phyloP scores from a whole-genome alignment of 2,113 vertebrate genomes.

The Heptranchias perlo region DNA sequence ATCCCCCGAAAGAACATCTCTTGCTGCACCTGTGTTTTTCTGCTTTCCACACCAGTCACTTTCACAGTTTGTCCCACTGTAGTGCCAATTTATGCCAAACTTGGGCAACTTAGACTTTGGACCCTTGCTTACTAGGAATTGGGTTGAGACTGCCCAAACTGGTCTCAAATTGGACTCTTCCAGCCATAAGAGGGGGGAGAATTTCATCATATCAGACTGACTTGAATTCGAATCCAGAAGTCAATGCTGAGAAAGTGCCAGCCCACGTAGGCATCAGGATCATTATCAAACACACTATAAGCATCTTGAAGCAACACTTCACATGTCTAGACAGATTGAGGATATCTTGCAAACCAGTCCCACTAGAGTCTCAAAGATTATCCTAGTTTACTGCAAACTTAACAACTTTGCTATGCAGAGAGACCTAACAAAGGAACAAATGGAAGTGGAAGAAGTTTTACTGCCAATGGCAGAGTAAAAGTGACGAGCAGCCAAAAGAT shows the following conservation, averaged over 20 bases:
- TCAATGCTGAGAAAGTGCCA: neutral
- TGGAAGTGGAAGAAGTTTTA: neutral
- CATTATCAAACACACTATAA: neutral
- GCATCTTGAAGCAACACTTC: neutral
- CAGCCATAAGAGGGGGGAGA: neutral
- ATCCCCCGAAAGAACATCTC: too few relatives aligned
- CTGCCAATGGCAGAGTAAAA: neutral
- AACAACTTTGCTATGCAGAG: neutral
- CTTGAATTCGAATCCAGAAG: neutral
- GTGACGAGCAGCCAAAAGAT: neutral
- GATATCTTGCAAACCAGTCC: neutral
- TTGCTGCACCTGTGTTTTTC: too few relatives aligned
- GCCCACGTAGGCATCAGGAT: neutral
- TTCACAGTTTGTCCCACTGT: too few relatives aligned
- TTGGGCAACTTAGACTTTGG: neutral
- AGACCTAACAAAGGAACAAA: neutral
- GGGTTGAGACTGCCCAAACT: neutral
- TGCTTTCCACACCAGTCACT: too few relatives aligned
- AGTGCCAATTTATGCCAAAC: too few relatives aligned
- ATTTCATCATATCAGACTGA: neutral
- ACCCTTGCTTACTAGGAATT: neutral
- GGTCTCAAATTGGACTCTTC: neutral
- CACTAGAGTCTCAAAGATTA: neutral
- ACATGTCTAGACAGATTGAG: neutral
- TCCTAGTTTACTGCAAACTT: neutral